Conservation (phyloP, 2,113 vertebrate species). For the Penelope pileata region DNA sequence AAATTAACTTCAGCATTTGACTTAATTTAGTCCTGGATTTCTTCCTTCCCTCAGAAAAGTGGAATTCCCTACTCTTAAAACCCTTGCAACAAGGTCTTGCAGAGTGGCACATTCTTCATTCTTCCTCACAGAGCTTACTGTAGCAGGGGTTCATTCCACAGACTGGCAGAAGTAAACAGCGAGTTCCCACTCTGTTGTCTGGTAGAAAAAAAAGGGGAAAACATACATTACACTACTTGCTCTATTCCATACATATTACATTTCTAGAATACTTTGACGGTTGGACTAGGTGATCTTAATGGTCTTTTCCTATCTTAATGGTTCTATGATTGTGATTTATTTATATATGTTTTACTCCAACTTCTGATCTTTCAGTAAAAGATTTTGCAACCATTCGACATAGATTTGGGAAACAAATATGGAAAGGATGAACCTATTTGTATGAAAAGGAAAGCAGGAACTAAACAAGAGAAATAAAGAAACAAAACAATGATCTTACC, state of each 20-base stretch:
- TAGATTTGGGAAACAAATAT: neutral
- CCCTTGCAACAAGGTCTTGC: neutral
- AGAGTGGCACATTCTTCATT: neutral
- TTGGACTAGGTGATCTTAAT: too few species aligned
- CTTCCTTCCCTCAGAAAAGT: neutral
- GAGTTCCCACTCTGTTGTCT: neutral
- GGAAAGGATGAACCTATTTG: neutral
- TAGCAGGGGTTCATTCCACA: neutral
- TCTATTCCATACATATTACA: neutral
- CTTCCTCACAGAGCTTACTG: neutral
- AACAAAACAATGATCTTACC: neutral
- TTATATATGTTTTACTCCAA: neutral
- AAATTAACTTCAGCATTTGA: neutral
- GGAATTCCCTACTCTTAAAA: neutral
- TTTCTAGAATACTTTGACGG: neutral
- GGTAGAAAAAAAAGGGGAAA: neutral
- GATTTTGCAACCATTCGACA: neutral
- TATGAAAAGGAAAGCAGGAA: neutral
- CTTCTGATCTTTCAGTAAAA: neutral
- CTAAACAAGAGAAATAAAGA: neutral
- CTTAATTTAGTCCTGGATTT: neutral
- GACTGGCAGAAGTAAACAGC: neutral
- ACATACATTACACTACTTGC: neutral
- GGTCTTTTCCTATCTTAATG: too few species aligned
- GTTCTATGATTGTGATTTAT: too few species aligned